Evolutionary conservation across 2,797 vertebrate genomes (phyloP).

Genomic region (Amazona ochrocephala): DNA sequence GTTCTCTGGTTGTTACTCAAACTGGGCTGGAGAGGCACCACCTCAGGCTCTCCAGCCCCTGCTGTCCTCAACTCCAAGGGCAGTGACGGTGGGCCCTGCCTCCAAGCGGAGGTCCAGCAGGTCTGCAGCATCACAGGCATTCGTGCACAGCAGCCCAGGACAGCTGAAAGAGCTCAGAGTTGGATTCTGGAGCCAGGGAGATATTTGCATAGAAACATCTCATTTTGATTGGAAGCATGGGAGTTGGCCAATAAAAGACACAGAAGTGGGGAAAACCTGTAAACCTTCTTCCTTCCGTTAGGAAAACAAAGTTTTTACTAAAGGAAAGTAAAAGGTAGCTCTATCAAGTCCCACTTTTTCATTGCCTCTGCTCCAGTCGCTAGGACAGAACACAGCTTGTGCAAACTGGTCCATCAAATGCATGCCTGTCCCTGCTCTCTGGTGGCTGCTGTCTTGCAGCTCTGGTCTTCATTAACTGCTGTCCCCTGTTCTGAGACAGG

Average conservation of each 20-base stretch:
- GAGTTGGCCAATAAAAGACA: background rate
- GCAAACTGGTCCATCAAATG: background rate
- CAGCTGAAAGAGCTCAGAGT: background rate
- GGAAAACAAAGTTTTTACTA: background rate
- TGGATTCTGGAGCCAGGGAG: background rate
- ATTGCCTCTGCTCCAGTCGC: background rate
- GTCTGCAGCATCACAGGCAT: background rate
- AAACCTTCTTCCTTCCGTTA: background rate
- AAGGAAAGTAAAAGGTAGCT: background rate
- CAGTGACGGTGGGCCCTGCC: background rate
- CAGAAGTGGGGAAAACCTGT: background rate
- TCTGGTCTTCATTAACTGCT: background rate
- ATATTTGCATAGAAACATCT: background rate
- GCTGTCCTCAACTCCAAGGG: background rate
- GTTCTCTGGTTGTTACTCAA: background rate
- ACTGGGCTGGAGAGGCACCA: rapidly evolving
- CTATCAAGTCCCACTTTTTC: background rate
- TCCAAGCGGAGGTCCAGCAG: background rate
- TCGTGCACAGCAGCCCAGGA: background rate
- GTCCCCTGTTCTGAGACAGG: background rate
- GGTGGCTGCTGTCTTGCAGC: background rate
- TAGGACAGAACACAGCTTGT: background rate
- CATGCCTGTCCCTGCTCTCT: no score
- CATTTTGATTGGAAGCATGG: background rate
- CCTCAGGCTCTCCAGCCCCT: background rate